Base-by-base conservation (phyloP, 1,140 invertebrate genomes). In the Lutraria rhynchaena region DNA sequence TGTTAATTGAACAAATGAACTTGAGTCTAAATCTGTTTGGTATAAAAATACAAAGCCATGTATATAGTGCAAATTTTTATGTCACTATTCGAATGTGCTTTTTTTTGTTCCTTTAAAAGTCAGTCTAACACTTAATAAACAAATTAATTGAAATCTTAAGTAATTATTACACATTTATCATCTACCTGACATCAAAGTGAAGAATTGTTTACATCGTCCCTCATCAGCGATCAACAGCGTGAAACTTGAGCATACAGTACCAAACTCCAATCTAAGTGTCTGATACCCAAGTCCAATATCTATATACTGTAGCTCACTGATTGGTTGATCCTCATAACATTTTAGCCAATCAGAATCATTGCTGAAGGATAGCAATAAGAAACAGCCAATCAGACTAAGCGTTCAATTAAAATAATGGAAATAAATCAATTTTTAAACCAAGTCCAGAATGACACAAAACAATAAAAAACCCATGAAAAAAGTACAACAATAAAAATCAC, bases 271-370 rank as follows among this genome's bases (percentile, higher is more conserved):
- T 15, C 90, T 61, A 9, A 91, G 61, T 61, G 85, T 88, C 83
- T 91, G 90, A 60, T 89, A 83, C 2, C 87, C 88, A 13, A 89
- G 81, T 2, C 89, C 90, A 3, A 90, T 86, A 71, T 90, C 89
- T 41, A 90, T 83, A 37, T 89, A 89, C 24, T 81, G 84, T 15
- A 91, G 85, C 61, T 91, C 90, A 27, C 86, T 86, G 53, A 90
- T 85, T 60, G 89, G 88, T 75, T 90, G 89, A 67, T 87, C 85
- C 46, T 89, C 89, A 22, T 87, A 84, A 53, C 85, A 88, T 13
- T 82, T 86, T 55, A 91, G 57, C 63, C 84, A 88, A 17, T 85
- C 73, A 15, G 82, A 82, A 35, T 78, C 74, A 46, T 76, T 74
- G 74, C 87, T 87, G 75, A 33, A 80, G 22, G 35, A 65, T 65